Percentiles rank a stretch among this genome's conserved stretches.
Conservation (phyloP, 2,888 invertebrate genomes). For the Nipponacmea schrenckii region DNA sequence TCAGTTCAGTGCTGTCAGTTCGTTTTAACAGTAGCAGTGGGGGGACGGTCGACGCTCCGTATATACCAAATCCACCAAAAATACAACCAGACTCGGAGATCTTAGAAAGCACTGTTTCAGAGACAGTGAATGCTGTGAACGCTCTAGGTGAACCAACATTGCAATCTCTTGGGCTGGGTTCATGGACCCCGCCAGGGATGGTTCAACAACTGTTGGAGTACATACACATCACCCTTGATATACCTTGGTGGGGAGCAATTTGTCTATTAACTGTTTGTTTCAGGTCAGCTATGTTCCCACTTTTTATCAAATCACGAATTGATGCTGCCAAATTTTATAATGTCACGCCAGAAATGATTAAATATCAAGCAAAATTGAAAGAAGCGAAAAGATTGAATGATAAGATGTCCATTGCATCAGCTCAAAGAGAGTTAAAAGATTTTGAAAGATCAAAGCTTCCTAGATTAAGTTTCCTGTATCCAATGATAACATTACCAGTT, state of each 20-base stretch:
- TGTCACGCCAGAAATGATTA: constrained; percentile 85
- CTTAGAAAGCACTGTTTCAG: constrained; percentile 24
- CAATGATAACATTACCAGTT: constrained; percentile 75
- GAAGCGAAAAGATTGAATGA: constrained; percentile 88
- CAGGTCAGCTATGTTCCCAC: constrained; percentile 82
- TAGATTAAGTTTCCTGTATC: not conserved
- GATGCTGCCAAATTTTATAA: constrained; percentile 85
- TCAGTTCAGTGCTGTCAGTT: not conserved
- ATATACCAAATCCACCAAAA: constrained; percentile 35
- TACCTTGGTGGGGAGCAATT: constrained; percentile 87
- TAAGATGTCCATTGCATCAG: constrained; percentile 72
- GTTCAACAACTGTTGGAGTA: constrained; percentile 84
- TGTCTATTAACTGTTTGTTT: constrained; percentile 80
- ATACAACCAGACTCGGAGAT: constrained; percentile 32
- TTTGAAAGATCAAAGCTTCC: not conserved
- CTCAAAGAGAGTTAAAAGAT: constrained; percentile 63
- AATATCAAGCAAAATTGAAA: constrained; percentile 84
- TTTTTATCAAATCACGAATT: constrained; percentile 84
- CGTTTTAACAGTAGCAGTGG: constrained; percentile 3
- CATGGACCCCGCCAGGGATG: constrained; percentile 84
- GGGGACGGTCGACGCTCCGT: constrained; percentile 25
- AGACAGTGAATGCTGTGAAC: constrained; percentile 44
- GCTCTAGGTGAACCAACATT: constrained; percentile 78
- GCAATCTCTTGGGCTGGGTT: constrained; percentile 83
- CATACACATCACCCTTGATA: constrained; percentile 80